Evolutionary conservation across 2,797 vertebrate genomes (phyloP), one percentile per base, ranked within the genome.

Genomic region (Poecilia wingei): DNA sequence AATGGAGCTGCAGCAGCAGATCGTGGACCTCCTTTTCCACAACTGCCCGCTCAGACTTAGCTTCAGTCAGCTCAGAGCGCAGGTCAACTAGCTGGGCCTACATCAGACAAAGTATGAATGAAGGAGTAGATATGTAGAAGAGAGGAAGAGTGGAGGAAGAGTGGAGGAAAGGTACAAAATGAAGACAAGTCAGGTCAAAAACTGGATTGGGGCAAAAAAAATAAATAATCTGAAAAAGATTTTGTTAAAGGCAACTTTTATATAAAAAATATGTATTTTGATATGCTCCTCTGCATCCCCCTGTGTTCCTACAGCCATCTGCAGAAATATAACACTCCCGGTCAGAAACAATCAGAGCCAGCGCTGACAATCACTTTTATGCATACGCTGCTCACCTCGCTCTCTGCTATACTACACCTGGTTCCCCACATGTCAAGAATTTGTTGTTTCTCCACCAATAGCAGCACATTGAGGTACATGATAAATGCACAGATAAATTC

Each of bases 51-150:
- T 99, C 98, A 13, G 97, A 97, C 87, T 98, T 98, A 0, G 94
- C 96, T 61, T 98, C 98, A 0, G 97, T 98, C 93, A 99, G 91
- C 91, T 99, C 98, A 0, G 98, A 99, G 51, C 97, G 98, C 88
- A 99, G 93, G 93, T 99, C 98, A 77, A 99, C 96, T 87, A 99
- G 72, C 91, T 99, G 98, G 22, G 98, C 98, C 98, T 99, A 89
- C n/a, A 86, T 59, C 0, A 10, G 14, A 45, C 28, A 4, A 25
- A 14, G 39, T 8, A 68, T 5, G 18, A 36, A 57, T 13, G 18
- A 33, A 74, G 20, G 33, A n/a, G 22, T 10, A 36, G 31, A 64
- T 20, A 33, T 18, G 57, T 18, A 16, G 28, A 18, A 33, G n/a
- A 10, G 39, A 66, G 20, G 14, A 69, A 18, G 41, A 12, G 43